A percentile compares a stretch with the other conserved stretches of the same genome.
Conservation (phyloP, 2,888 invertebrate species). For the Dyspetes luteomarginatus region DNA sequence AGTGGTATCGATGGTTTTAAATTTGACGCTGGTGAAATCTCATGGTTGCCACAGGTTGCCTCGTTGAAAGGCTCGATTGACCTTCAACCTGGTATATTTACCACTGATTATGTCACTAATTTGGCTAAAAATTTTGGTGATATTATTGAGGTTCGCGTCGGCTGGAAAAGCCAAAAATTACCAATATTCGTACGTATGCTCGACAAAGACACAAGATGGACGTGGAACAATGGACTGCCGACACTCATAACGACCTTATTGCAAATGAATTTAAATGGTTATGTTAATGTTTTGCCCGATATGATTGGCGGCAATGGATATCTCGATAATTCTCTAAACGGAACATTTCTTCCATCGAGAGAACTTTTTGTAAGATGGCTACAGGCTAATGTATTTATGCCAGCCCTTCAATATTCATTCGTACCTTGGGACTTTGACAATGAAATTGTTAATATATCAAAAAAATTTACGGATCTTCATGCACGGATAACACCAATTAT, state of each 20-base stretch:
- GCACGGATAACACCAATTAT: constrained; percentile 86
- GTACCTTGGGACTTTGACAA: constrained; percentile 91
- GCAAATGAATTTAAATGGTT: constrained; percentile 85
- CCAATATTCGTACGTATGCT: constrained; percentile 91
- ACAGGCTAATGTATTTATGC: constrained; percentile 91
- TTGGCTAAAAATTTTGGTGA: constrained; percentile 86
- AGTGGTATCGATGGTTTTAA: constrained; percentile 90
- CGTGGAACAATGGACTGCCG: constrained; percentile 88
- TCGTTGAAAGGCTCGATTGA: constrained; percentile 85
- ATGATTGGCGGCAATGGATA: constrained; percentile 90
- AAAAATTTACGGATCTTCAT: constrained; percentile 88
- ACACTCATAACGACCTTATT: constrained; percentile 90
- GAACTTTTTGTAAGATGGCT: constrained; percentile 92
- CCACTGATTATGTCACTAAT: constrained; percentile 85
- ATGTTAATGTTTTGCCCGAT: constrained; percentile 90
- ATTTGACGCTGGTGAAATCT: constrained; percentile 92
- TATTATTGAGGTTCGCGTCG: constrained; percentile 89
- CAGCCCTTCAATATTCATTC: constrained; percentile 91
- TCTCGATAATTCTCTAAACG: constrained; percentile 84
- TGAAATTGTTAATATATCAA: constrained; percentile 87
- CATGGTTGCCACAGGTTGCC: constrained; percentile 88
- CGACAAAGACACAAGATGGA: constrained; percentile 90
- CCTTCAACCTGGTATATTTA: constrained; percentile 86
- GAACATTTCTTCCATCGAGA: constrained; percentile 80
- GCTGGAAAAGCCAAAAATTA: constrained; percentile 87